Evolutionary conservation across 1,140 invertebrate species (phyloP), one percentile per base, ranked within the genome.

Genomic region (Meteorus sp.): DNA sequence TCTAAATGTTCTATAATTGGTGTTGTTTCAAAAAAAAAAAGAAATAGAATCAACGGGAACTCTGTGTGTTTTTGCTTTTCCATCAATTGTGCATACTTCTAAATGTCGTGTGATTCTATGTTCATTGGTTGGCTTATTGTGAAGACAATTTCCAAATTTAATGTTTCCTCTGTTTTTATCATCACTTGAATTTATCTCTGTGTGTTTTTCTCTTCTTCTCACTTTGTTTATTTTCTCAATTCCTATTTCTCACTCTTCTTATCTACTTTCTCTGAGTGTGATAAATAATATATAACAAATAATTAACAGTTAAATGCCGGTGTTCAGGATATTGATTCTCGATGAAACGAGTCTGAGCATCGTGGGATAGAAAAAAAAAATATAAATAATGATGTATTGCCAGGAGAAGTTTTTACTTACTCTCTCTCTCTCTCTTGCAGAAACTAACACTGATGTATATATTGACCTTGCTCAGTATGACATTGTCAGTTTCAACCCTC

Each of bases 381-480:
- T n/a, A n/a, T n/a, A n/a, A n/a, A n/a, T n/a, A n/a, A n/a, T n/a
- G n/a, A n/a, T n/a, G n/a, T n/a, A n/a, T n/a, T n/a, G n/a, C n/a
- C 27, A 22, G 9, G 15, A 51, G 27, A 51, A 33, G 19, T 19
- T n/a, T n/a, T 45, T 23, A n/a, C n/a, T n/a, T n/a, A n/a, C n/a
- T n/a, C n/a, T n/a, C n/a, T 45, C 25, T 22, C 20, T 63, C 63
- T 63, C 64, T 53, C 61, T 65, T 52, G 51, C 43, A 44, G 45
- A 63, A 74, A 70, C 74, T 76, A 80, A 80, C 78, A 80, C 78
- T 80, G 77, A 80, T 71, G 76, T 78, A 80, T 79, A 79, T 80
- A 77, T 80, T 79, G 72, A 78, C 74, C 72, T 79, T 79, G 77
- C 78, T 80, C 78, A 80, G 77, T 80, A 80, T 80, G 67, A 80